phyloP scores from a whole-genome alignment of 1,140 invertebrate species.

The Drosophila prosaltans region DNA sequence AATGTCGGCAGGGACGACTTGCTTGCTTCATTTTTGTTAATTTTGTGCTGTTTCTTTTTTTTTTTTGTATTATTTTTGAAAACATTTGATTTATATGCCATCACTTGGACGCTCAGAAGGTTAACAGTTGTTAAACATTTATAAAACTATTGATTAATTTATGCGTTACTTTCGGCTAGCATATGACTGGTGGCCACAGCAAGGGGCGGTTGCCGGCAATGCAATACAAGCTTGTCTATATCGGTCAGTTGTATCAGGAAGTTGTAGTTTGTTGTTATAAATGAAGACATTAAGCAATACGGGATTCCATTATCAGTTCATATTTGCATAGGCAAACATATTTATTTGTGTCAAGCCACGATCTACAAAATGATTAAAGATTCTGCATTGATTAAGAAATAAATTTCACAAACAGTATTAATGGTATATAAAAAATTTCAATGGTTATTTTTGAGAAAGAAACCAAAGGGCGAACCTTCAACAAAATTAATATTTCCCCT shows the following conservation, averaged over 20 bases:
- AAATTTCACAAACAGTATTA: too few relatives aligned
- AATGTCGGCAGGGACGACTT: too few relatives aligned
- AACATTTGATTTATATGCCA: constrained; percentile 66
- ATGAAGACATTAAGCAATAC: constrained; percentile 29
- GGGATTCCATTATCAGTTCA: constrained; percentile 10
- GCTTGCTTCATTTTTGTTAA: neutral
- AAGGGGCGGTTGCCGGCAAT: neutral
- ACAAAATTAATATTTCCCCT: too few relatives aligned
- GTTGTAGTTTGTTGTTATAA: constrained; percentile 35
- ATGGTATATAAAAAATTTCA: too few relatives aligned
- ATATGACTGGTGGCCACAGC: constrained; percentile 26
- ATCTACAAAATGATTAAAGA: neutral
- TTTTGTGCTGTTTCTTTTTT: constrained; percentile 6
- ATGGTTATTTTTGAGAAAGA: too few relatives aligned
- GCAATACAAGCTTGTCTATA: constrained; percentile 26
- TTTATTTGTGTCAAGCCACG: neutral
- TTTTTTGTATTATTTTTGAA: constrained; percentile 22
- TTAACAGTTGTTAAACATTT: constrained; percentile 76
- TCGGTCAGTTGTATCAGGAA: constrained; percentile 64
- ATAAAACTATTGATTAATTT: constrained; percentile 76
- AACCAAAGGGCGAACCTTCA: too few relatives aligned
- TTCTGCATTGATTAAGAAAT: too few relatives aligned
- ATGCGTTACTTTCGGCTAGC: constrained; percentile 48
- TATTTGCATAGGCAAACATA: neutral
- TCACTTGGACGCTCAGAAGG: constrained; percentile 72